Conservation (phyloP, 2,888 invertebrate species). For the Lithodes maja region DNA sequence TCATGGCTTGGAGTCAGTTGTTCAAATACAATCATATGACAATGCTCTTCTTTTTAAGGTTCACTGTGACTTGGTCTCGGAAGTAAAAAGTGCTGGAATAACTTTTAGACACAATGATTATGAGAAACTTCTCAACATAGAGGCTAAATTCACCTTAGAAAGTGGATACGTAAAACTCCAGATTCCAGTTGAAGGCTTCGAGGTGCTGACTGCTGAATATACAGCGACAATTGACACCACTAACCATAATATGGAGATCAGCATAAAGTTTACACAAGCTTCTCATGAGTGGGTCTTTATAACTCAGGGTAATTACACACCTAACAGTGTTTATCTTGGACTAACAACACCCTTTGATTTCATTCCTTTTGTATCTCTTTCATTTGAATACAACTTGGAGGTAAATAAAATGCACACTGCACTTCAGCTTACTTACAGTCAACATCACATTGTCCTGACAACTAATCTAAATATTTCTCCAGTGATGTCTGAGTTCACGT, state of each 20-base stretch:
- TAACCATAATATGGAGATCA: conserved; percentile 29
- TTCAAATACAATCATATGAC: conserved; percentile 18
- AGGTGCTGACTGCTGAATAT: conserved; percentile 46
- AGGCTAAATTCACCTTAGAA: conserved; percentile 32
- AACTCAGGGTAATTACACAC: conserved; percentile 31
- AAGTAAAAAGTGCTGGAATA: conserved; percentile 34
- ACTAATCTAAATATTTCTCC: conserved; percentile 18
- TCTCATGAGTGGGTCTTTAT: conserved; percentile 45
- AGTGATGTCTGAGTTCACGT: not conserved
- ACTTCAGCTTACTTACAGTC: conserved; percentile 50
- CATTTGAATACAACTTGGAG: conserved; percentile 33
- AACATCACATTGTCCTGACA: conserved; percentile 44
- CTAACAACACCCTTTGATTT: conserved; percentile 63
- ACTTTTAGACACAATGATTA: conserved; percentile 24
- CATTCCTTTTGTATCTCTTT: conserved; percentile 27
- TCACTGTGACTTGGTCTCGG: conserved; percentile 38
- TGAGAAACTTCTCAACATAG: conserved; percentile 26
- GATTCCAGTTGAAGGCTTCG: conserved; percentile 46
- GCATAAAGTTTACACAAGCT: conserved; percentile 30
- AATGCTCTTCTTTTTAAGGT: conserved; percentile 40
- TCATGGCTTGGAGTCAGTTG: not conserved
- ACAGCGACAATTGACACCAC: conserved; percentile 17
- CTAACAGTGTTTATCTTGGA: conserved; percentile 36
- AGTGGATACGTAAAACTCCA: conserved; percentile 49
- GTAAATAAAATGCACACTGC: conserved; percentile 14